A percentile compares a stretch with the other conserved stretches of the same genome.
Conservation (phyloP, 2,888 invertebrate genomes). For the Pammene aurita region DNA sequence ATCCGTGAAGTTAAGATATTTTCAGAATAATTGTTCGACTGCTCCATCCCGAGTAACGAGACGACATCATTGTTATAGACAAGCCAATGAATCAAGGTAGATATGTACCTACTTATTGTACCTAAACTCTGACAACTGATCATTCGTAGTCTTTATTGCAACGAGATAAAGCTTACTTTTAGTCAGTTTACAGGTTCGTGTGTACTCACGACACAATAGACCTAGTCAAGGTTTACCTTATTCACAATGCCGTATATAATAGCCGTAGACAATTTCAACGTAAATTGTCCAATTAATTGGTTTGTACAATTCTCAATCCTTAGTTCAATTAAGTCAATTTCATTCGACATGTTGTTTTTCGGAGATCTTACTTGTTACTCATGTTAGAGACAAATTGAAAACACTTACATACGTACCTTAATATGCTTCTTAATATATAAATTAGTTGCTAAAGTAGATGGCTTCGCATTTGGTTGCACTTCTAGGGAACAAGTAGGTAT, state of each 20-base stretch:
- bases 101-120: conserved; percentile 1
- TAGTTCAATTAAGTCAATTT: conserved; percentile 12
- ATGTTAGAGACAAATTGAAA: not conserved
- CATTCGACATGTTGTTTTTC: not conserved
- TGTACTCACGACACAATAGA: conserved; percentile 24
- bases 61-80: conserved; percentile 14
- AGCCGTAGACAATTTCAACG: conserved; percentile 22
- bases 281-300: conserved; percentile 31
- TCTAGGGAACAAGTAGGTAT: too few species aligned
- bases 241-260: conserved; percentile 19
- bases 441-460: too few species aligned
- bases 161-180: too few species aligned
- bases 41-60: conserved; percentile 1
- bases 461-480: too few species aligned
- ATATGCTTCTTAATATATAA: too few species aligned
- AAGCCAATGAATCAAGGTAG: conserved; percentile 12
- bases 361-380: not conserved
- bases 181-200: too few species aligned
- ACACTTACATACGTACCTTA: too few species aligned
- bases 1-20: not conserved
- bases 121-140: not conserved
- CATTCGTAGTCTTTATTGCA: too few species aligned
- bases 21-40: not conserved
- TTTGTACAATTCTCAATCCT: conserved; percentile 9
- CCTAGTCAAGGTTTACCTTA: conserved; percentile 33